Conservation (phyloP, 92 coral and sea anemone genomes). For the Zoanthus sociatus region DNA sequence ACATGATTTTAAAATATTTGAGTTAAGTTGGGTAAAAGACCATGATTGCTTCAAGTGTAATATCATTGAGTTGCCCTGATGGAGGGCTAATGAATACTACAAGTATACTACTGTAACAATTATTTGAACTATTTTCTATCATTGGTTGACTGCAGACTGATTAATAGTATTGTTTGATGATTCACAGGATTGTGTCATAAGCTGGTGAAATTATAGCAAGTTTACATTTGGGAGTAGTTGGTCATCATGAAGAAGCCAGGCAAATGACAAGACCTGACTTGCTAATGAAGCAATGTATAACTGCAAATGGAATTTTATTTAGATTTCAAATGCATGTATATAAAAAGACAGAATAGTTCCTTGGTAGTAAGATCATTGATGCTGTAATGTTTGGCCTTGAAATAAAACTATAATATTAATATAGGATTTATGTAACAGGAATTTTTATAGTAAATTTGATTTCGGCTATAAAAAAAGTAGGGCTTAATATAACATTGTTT, state of each 20-base stretch:
- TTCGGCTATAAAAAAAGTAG: too few species aligned
- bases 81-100: too few species aligned
- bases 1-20: too few species aligned
- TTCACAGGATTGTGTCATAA: slow-evolving; percentile 51
- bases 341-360: neutral
- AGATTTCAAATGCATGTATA: neutral
- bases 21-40: too few species aligned
- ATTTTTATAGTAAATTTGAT: too few species aligned
- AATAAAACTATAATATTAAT: too few species aligned
- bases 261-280: slow-evolving; percentile 20
- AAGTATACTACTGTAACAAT: neutral
- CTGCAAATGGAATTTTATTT: neutral
- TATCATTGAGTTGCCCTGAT: too few species aligned
- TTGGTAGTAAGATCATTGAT: neutral
- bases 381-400: too few species aligned
- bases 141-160: slow-evolving; percentile 1
- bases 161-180: slow-evolving; percentile 13
- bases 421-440: too few species aligned
- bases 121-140: neutral
- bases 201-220: slow-evolving; percentile 8
- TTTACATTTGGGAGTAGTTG: slow-evolving; percentile 1
- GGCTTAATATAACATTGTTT: too few species aligned
- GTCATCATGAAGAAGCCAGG: slow-evolving; percentile 21
- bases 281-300: neutral
- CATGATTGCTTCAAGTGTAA: too few species aligned